Evolutionary conservation across 2,113 vertebrate genomes (phyloP).

Genomic region (Cottus gobio): DNA sequence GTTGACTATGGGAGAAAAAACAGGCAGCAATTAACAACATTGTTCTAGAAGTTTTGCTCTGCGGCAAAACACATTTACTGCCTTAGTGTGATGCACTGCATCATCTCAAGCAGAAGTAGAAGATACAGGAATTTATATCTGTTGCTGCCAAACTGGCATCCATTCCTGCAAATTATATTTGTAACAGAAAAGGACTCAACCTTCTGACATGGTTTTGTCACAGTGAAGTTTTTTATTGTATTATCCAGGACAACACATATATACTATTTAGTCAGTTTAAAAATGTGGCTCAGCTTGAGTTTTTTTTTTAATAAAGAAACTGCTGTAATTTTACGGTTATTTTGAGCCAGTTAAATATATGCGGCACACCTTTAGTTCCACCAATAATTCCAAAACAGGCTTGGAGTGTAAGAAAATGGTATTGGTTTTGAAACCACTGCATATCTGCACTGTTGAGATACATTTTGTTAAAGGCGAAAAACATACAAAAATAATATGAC

Average conservation of each 20-base stretch:
- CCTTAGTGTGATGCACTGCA: not conserved
- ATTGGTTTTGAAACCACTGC: slow-evolving; percentile 9
- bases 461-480: not conserved
- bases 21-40: slow-evolving; percentile 3
- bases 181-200: not conserved
- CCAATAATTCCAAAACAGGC: not conserved
- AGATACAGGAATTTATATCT: not conserved
- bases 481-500: slow-evolving; percentile 1
- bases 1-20: not conserved
- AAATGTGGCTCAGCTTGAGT: not conserved
- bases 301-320: not conserved
- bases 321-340: not conserved
- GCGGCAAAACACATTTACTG: not conserved
- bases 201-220: not conserved
- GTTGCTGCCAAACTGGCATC: not conserved
- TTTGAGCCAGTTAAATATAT: slow-evolving; percentile 13
- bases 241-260: not conserved
- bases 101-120: slow-evolving; percentile 1
- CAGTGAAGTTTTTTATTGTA: slow-evolving; percentile 3
- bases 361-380: not conserved
- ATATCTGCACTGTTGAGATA: not conserved
- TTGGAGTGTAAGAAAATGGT: slow-evolving; percentile 17
- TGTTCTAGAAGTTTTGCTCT: not conserved
- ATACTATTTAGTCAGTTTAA: not conserved
- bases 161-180: not conserved